These are phyloP conservation scores for Pyrrhosoma nymphula DNA, from an alignment of 2,888 invertebrate genomes.

Conservation along the genomic window DNA sequence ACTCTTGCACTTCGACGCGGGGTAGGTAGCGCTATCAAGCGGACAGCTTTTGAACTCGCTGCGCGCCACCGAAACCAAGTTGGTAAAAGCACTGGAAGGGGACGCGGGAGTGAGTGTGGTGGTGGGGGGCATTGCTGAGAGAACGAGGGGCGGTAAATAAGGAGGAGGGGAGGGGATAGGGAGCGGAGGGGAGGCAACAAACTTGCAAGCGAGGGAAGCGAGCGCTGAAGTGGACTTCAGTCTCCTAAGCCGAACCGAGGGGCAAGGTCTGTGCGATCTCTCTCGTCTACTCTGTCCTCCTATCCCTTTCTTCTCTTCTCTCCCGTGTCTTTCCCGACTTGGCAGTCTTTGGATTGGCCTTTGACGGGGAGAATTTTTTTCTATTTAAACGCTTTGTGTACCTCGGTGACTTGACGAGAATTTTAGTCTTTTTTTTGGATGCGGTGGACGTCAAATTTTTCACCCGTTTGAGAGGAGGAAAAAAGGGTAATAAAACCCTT, in stretches of 20 bases:
- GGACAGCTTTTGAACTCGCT: slow-evolving; percentile 3
- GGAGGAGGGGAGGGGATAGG: background rate
- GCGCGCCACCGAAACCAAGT: background rate
- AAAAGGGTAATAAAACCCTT: background rate
- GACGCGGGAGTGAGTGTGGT: too few species aligned
- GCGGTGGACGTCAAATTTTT: slow-evolving; percentile 49
- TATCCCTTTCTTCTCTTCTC: background rate
- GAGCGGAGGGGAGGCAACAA: background rate
- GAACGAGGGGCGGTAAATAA: too few species aligned
- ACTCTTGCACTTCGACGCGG: background rate
- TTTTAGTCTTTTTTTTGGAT: background rate
- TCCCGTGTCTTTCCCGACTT: background rate
- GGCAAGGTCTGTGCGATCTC: slow-evolving; percentile 51
- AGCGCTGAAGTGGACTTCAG: slow-evolving; percentile 53
- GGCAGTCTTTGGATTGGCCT: background rate
- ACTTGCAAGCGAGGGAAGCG: slow-evolving; percentile 62
- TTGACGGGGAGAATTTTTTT: background rate
- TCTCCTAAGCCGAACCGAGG: slow-evolving; percentile 56
- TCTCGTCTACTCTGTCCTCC: background rate
- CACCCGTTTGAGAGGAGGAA: background rate
- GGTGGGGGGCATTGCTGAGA: too few species aligned
- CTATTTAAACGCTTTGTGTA: background rate
- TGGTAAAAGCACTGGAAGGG: background rate
- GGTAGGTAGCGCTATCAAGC: slow-evolving; percentile 39
- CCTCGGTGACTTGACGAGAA: background rate